Conservation (phyloP, 2,888 invertebrate genomes). For the Ptilodon capucinus region DNA sequence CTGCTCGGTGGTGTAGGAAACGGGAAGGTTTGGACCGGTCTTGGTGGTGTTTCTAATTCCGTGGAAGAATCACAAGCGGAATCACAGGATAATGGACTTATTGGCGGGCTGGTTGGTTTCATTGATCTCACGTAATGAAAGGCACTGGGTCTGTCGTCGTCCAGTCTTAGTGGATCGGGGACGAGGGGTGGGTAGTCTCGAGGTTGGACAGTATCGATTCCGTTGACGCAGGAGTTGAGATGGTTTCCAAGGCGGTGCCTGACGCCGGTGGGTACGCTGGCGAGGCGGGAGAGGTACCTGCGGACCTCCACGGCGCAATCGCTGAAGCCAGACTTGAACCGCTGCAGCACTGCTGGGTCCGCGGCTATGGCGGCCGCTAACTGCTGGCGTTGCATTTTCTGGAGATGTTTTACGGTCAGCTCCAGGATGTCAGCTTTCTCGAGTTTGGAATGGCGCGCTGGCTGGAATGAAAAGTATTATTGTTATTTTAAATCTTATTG, state of each 20-base stretch:
- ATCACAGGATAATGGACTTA: conserved; percentile 88
- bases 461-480: conserved; percentile 83
- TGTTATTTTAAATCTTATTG: conserved; percentile 4
- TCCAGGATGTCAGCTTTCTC: conserved; percentile 98
- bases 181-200: conserved; percentile 80
- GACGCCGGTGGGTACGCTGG: conserved; percentile 82
- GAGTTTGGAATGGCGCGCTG: conserved; percentile 95
- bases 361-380: conserved; percentile 90
- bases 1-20: conserved; percentile 84
- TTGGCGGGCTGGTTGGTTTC: conserved; percentile 84
- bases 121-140: conserved; percentile 70
- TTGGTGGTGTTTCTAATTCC: conserved; percentile 77
- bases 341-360: conserved; percentile 91
- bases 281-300: conserved; percentile 85
- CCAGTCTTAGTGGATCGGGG: conserved; percentile 77
- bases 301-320: conserved; percentile 94
- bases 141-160: conserved; percentile 71
- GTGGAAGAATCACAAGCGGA: conserved; percentile 86
- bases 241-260: conserved; percentile 86
- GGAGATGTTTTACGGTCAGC: conserved; percentile 96
- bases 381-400: conserved; percentile 94
- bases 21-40: conserved; percentile 67
- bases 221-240: conserved; percentile 84
- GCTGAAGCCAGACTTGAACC: conserved; percentile 93
- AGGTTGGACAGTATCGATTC: conserved; percentile 66